Percentiles rank a stretch among this genome's conserved stretches.
Evolutionary conservation across 2,797 vertebrate genomes (phyloP).

Genomic region (Hypotaenidia okinawae): DNA sequence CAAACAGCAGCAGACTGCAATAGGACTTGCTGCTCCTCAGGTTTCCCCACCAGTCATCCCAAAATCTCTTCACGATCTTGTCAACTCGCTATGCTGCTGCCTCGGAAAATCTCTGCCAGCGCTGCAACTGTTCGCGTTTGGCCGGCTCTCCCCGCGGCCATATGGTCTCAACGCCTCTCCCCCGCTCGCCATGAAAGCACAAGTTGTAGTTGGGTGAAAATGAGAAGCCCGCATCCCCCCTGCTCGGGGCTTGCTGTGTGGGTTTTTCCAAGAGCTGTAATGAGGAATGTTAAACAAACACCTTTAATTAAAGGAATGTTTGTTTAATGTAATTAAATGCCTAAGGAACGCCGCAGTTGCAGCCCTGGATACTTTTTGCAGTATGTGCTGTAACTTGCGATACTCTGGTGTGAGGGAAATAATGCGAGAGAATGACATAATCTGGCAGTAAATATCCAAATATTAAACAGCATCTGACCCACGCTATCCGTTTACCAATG

Average conservation of each 20-base stretch:
- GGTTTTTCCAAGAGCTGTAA: slow-evolving; percentile 64
- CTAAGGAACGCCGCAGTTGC: slow-evolving; percentile 37
- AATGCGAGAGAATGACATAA: slow-evolving; percentile 1
- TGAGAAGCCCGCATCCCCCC: slow-evolving; percentile 2
- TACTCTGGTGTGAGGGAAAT: not conserved
- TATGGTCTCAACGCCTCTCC: slow-evolving; percentile 49
- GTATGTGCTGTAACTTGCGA: not conserved
- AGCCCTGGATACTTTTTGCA: not conserved
- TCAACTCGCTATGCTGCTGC: not conserved
- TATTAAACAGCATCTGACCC: slow-evolving; percentile 14
- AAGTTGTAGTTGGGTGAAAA: slow-evolving; percentile 4
- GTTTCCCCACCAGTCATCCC: not conserved
- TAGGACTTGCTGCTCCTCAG: not conserved
- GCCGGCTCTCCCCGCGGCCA: slow-evolving; percentile 10
- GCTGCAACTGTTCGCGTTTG: not conserved
- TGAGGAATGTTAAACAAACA: slow-evolving; percentile 68
- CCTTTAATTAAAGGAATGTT: slow-evolving; percentile 72
- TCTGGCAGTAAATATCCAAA: not conserved
- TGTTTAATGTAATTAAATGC: slow-evolving; percentile 69
- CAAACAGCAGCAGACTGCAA: not conserved
- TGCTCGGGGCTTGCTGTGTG: slow-evolving; percentile 17
- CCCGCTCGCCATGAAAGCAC: slow-evolving; percentile 10
- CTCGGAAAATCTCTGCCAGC: not conserved
- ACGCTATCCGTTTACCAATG: not conserved
- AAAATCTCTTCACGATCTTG: not conserved